Evolutionary conservation across 2,113 vertebrate genomes (phyloP), one percentile per base, ranked within the genome.

Genomic region (Pachypanchax playfairii): DNA sequence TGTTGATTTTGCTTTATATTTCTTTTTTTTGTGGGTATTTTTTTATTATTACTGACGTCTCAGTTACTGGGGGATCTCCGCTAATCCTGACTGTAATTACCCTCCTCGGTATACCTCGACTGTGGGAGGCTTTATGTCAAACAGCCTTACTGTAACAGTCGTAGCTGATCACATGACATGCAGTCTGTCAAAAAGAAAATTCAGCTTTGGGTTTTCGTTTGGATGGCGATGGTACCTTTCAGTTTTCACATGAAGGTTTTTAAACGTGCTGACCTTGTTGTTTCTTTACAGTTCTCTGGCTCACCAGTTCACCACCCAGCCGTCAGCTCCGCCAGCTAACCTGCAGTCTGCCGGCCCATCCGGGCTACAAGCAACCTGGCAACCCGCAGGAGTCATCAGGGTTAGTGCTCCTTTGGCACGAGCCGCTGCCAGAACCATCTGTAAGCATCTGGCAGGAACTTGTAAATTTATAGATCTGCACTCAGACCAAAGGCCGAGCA

Each of bases 331-430:
- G 57, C 80, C 68, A 28, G 60, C 66, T 12, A 24, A 26, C 71
- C 57, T 43, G 20, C 64, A 6, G 29, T 31, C 65, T 2, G 43
- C 49, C 52, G 55, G n/a, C 33, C 54, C 56, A 51, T 29, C 46
- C 63, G 14, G 3, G 46, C 57, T 36, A 29, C 44, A 49, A 20
- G 47, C 65, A 35, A 24, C 43, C 82, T 84, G 85, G 82, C 82
- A 82, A 81, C 79, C 80, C 56, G 46, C 77, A 64, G 80, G 75
- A 89, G 80, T 88, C 89, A 89, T 90, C 87, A 87, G 86, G 86
- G 89, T 90, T 89, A 89, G 89, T 90, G 89, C 77, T 82, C 82
- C 53, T 65, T 70, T 89, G 87, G 89, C 89, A 79, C 49, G n/a
- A 35, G 51, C 46, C 51, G 12, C 51, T 75, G 80, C 77, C 80